Percentiles rank a stretch among this genome's conserved stretches.
Evolutionary conservation across 2,797 vertebrate genomes (phyloP).

Genomic region (Diplodus puntazzo): DNA sequence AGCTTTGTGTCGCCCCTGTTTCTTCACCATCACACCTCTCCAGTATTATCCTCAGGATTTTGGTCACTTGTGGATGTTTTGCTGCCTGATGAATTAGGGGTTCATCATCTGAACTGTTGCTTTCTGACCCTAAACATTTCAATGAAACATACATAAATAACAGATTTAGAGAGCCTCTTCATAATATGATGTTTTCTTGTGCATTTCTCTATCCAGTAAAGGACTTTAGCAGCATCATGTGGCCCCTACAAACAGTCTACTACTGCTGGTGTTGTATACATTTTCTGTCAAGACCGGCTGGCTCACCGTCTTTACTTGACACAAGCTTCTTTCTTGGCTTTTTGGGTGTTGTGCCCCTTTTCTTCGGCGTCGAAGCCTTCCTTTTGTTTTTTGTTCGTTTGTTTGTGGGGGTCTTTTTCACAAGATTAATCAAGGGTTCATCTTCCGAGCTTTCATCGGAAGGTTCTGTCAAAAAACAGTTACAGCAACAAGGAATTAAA

Average conservation of each 20-base stretch:
- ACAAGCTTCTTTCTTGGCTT: conserved; percentile 25
- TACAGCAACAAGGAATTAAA: background rate
- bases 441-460: conserved; percentile 67
- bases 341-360: conserved; percentile 15
- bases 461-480: conserved; percentile 41
- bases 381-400: conserved; percentile 27
- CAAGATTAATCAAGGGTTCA: conserved; percentile 54
- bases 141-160: background rate
- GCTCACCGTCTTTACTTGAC: conserved; percentile 34
- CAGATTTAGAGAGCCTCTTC: background rate
- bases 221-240: background rate
- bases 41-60: conserved; percentile 67
- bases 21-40: conserved; percentile 70
- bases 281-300: background rate
- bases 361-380: conserved; percentile 22
- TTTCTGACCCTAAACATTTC: conserved; percentile 32
- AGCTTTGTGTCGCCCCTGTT: background rate
- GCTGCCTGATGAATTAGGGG: conserved; percentile 24
- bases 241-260: background rate
- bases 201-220: background rate
- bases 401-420: conserved; percentile 41
- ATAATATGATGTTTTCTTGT: background rate
- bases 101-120: conserved; percentile 61
- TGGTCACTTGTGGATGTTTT: conserved; percentile 70
- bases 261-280: background rate